These are phyloP conservation scores for Dolichoris vasculosae DNA, from an alignment of 1,140 invertebrate genomes.

Conservation along the genomic window DNA sequence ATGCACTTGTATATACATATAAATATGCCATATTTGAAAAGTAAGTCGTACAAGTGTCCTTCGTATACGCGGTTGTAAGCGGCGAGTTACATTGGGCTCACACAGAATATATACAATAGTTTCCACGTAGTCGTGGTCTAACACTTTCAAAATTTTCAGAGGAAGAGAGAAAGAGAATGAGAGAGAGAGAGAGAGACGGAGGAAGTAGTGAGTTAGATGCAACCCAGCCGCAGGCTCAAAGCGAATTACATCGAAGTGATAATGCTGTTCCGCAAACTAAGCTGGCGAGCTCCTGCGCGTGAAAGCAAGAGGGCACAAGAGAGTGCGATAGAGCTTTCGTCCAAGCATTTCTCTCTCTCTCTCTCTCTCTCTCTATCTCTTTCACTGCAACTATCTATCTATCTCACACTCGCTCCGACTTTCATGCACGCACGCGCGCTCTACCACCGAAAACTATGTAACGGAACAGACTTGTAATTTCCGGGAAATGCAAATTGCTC, in stretches of 20 bases:
- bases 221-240: constrained; percentile 31
- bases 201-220: background rate
- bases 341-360: background rate
- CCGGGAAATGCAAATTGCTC: constrained; percentile 62
- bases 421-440: background rate
- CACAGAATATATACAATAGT: background rate
- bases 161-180: constrained; percentile 33
- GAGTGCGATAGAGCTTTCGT: background rate
- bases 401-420: background rate
- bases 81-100: background rate
- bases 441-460: constrained; percentile 57
- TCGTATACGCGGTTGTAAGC: background rate
- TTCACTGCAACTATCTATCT: background rate
- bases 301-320: constrained; percentile 6
- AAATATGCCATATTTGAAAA: background rate
- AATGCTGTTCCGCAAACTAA: constrained; percentile 51
- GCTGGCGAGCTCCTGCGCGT: constrained; percentile 19
- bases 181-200: background rate
- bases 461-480: constrained; percentile 63
- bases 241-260: constrained; percentile 51
- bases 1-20: background rate
- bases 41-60: background rate
- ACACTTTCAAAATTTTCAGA: background rate
- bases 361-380: background rate
- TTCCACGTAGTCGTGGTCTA: background rate